These are phyloP conservation scores for Periplaneta americana DNA, from an alignment of 1,140 invertebrate species.

Conservation along the genomic window DNA sequence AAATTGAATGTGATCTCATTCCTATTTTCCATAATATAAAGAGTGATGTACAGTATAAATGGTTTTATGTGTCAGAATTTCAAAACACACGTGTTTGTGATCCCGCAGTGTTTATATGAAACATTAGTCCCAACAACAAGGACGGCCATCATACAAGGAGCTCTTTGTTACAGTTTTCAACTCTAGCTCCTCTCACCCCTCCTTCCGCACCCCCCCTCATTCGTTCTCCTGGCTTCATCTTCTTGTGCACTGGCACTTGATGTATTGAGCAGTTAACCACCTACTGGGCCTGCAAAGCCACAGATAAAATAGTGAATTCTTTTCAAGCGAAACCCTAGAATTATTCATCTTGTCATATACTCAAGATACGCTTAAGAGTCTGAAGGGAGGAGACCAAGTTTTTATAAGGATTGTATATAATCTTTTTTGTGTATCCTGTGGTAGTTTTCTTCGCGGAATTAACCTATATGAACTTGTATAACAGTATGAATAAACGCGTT, in stretches of 20 bases:
- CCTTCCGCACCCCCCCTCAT: too few relatives aligned
- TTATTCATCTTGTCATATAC: not conserved
- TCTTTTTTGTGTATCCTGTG: not conserved
- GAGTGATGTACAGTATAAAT: too few relatives aligned
- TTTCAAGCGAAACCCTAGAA: not conserved
- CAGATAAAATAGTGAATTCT: constrained; percentile 8
- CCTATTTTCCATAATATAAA: too few relatives aligned
- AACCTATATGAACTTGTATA: not conserved
- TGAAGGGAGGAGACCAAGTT: not conserved
- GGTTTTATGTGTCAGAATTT: not conserved
- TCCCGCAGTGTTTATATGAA: not conserved
- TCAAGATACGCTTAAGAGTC: not conserved
- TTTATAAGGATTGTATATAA: not conserved
- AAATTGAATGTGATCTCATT: too few relatives aligned
- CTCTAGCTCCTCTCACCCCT: not conserved
- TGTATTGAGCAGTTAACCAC: constrained; percentile 3
- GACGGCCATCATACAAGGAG: not conserved
- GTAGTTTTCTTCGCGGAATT: not conserved
- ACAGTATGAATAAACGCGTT: not conserved
- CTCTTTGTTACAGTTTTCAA: not conserved
- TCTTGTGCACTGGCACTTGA: not conserved
- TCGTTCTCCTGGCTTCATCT: too few relatives aligned
- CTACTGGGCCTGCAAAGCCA: not conserved
- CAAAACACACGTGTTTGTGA: not conserved
- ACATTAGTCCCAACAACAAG: not conserved